These are phyloP conservation scores for Macrophya annulata DNA, from an alignment of 2,888 invertebrate species.

Conservation along the genomic window DNA sequence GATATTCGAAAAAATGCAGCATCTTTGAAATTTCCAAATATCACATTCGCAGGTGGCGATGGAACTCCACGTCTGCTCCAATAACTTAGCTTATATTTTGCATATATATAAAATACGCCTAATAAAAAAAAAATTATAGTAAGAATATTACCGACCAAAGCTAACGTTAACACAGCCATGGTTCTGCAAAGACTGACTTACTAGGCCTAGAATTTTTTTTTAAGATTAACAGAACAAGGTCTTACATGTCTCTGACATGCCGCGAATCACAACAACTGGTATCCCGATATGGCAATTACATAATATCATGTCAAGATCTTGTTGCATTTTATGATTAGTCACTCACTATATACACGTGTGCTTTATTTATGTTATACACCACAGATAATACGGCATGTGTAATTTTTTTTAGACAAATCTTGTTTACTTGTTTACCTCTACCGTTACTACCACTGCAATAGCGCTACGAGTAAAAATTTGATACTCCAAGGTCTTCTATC, in stretches of 20 bases:
- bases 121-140: constrained; percentile 29
- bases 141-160: neutral
- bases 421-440: neutral
- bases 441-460: neutral
- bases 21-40: constrained; percentile 70
- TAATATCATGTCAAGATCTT: constrained; percentile 5
- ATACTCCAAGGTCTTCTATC: neutral
- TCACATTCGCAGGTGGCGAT: constrained; percentile 63
- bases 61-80: constrained; percentile 68
- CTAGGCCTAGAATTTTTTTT: neutral
- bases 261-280: constrained; percentile 10
- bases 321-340: neutral
- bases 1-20: constrained; percentile 59
- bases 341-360: neutral
- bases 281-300: constrained; percentile 6
- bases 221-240: neutral
- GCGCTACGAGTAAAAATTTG: neutral
- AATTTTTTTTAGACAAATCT: neutral
- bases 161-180: constrained; percentile 28
- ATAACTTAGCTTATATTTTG: constrained; percentile 66
- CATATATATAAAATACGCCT: constrained; percentile 62
- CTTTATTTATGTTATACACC: neutral
- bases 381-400: neutral
- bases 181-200: neutral
- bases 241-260: neutral